Conservation (phyloP, 1,140 invertebrate species). For the Macrobrachium nipponense region DNA sequence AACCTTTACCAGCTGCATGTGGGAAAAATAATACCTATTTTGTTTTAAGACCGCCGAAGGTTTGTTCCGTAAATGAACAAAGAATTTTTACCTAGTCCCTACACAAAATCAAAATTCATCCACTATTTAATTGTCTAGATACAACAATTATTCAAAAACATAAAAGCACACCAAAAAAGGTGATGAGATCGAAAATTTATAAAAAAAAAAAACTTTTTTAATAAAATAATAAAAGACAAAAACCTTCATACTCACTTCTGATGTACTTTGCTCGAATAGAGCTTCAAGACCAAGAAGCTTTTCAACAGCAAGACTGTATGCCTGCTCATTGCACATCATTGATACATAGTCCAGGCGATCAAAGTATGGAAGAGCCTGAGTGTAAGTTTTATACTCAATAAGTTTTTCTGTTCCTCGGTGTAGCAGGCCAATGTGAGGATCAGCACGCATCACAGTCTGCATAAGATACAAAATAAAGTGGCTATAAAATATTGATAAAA, state of each 20-base stretch:
- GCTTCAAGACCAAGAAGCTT: slow-evolving; percentile 96
- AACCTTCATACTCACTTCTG: slow-evolving; percentile 78
- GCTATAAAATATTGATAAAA: too few relatives aligned
- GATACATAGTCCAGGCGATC: slow-evolving; percentile 99
- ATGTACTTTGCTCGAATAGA: slow-evolving; percentile 94
- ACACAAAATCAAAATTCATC: too few relatives aligned
- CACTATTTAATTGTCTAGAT: too few relatives aligned
- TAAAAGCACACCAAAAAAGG: too few relatives aligned
- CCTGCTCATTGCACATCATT: slow-evolving; percentile 99
- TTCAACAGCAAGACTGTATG: slow-evolving; percentile 94
- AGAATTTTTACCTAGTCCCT: too few relatives aligned
- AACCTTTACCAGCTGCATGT: too few relatives aligned
- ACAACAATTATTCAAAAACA: too few relatives aligned
- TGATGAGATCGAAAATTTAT: too few relatives aligned
- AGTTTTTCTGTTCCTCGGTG: slow-evolving; percentile 98
- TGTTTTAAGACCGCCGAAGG: too few relatives aligned
- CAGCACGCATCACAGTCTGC: slow-evolving; percentile 84
- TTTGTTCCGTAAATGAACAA: too few relatives aligned
- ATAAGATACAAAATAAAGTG: not conserved
- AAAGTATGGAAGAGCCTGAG: slow-evolving; percentile 96
- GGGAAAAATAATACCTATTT: too few relatives aligned
- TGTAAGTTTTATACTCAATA: slow-evolving; percentile 99
- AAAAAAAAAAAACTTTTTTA: too few relatives aligned
- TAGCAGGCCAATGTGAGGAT: slow-evolving; percentile 97
- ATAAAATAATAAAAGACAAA: not conserved